Conservation (phyloP, 2,113 vertebrate species). For the Gopherus flavomarginatus region DNA sequence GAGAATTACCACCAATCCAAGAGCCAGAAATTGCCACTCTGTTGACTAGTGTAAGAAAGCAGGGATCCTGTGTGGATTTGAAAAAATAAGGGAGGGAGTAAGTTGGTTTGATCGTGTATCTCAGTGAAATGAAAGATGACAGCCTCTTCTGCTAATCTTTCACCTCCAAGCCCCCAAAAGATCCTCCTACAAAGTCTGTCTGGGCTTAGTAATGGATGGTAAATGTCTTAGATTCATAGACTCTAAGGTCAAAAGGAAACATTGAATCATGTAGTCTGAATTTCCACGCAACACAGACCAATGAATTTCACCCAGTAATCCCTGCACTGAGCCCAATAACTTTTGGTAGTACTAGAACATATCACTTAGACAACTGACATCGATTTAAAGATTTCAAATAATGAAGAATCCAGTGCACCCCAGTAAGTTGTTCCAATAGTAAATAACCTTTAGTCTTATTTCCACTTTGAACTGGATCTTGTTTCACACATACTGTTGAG, state of each 20-base stretch:
- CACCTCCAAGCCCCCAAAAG: rapidly evolving
- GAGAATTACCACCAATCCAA: neutral
- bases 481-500: neutral
- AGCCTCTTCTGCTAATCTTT: neutral
- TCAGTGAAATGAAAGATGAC: neutral
- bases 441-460: neutral
- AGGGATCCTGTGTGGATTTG: neutral
- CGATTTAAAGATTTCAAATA: neutral
- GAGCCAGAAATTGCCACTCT: neutral
- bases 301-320: neutral
- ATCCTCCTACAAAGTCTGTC: neutral
- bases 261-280: rapidly evolving
- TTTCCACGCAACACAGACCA: neutral
- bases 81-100: neutral
- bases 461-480: constrained; percentile 2
- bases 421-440: rapidly evolving
- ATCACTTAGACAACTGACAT: rapidly evolving
- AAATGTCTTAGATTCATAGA: neutral
- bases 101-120: neutral
- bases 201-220: neutral
- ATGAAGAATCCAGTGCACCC: neutral
- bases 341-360: neutral
- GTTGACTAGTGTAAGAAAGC: neutral
- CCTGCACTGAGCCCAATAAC: neutral
- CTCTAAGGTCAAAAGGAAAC: neutral